A percentile compares a stretch with the other conserved stretches of the same genome.
phyloP scores from a whole-genome alignment of 1,140 invertebrate genomes.

The Neodiprion fabricii region DNA sequence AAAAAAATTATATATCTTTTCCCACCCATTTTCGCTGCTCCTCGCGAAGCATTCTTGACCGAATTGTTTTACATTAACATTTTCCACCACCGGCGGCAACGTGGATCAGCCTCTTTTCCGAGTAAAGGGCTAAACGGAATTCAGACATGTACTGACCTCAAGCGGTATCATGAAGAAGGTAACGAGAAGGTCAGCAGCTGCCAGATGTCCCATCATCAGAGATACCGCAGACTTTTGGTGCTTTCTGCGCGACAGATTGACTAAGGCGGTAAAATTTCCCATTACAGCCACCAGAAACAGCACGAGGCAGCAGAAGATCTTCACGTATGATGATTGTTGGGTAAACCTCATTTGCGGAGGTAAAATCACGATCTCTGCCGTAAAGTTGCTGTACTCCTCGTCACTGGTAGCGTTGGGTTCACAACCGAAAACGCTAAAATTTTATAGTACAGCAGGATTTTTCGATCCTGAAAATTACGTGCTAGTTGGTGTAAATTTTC shows the following conservation, averaged over 20 bases:
- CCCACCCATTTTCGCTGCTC: too few relatives aligned
- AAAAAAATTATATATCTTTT: too few relatives aligned
- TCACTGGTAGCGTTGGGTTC: too few relatives aligned
- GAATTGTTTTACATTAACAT: too few relatives aligned
- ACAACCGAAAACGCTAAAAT: too few relatives aligned
- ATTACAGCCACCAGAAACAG: slow-evolving; percentile 71
- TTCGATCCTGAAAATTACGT: too few relatives aligned
- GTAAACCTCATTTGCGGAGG: slow-evolving; percentile 29
- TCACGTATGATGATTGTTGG: slow-evolving; percentile 41
- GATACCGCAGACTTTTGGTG: slow-evolving; percentile 73
- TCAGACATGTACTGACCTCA: slow-evolving; percentile 62
- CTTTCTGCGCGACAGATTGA: slow-evolving; percentile 71
- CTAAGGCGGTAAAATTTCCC: slow-evolving; percentile 76
- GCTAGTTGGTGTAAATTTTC: too few relatives aligned
- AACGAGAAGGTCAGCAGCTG: slow-evolving; percentile 76
- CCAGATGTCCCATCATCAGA: slow-evolving; percentile 74
- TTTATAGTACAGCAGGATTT: too few relatives aligned
- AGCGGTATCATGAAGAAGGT: slow-evolving; percentile 78
- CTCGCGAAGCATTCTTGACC: too few relatives aligned
- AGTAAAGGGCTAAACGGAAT: too few relatives aligned
- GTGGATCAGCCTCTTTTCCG: too few relatives aligned
- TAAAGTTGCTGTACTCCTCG: not conserved
- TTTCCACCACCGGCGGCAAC: too few relatives aligned
- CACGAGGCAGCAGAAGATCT: slow-evolving; percentile 65
- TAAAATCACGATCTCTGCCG: slow-evolving; percentile 22